Conservation (phyloP, 2,113 vertebrate genomes). For the Oxyruncus cristatus region DNA sequence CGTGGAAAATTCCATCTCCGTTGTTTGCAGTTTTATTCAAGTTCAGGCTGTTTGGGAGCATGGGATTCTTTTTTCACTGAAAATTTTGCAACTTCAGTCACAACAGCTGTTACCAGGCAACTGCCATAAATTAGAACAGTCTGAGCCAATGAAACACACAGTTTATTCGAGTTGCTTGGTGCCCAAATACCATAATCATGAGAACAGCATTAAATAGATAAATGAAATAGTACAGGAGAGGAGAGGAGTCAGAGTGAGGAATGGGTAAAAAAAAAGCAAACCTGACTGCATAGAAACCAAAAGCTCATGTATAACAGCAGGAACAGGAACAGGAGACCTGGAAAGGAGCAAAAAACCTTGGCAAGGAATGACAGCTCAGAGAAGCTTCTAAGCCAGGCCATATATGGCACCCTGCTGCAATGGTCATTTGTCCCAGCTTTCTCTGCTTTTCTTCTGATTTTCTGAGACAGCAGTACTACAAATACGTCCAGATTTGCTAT, state of each 20-base stretch:
- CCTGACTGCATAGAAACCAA: background rate
- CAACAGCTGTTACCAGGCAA: slow-evolving; percentile 55
- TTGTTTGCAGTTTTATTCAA: background rate
- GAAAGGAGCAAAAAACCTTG: background rate
- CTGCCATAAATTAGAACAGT: background rate
- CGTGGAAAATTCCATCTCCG: slow-evolving; percentile 12
- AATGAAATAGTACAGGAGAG: background rate
- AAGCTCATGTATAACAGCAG: background rate
- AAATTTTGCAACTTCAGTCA: slow-evolving; percentile 48
- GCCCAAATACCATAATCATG: slow-evolving; percentile 32
- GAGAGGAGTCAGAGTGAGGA: background rate
- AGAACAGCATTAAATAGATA: slow-evolving; percentile 14
- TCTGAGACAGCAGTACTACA: background rate
- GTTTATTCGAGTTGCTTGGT: slow-evolving; percentile 33
- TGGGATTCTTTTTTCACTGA: background rate
- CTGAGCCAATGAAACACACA: background rate
- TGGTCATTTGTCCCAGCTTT: background rate
- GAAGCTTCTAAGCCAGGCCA: background rate
- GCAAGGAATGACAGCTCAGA: background rate
- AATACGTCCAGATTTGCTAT: background rate
- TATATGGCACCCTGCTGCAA: background rate
- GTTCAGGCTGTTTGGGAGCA: background rate
- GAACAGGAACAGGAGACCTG: background rate
- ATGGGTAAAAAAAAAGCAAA: background rate
- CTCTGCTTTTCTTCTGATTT: background rate